Evolutionary conservation across 2,797 vertebrate genomes (phyloP).

Genomic region (Erpetoichthys calabaricus): DNA sequence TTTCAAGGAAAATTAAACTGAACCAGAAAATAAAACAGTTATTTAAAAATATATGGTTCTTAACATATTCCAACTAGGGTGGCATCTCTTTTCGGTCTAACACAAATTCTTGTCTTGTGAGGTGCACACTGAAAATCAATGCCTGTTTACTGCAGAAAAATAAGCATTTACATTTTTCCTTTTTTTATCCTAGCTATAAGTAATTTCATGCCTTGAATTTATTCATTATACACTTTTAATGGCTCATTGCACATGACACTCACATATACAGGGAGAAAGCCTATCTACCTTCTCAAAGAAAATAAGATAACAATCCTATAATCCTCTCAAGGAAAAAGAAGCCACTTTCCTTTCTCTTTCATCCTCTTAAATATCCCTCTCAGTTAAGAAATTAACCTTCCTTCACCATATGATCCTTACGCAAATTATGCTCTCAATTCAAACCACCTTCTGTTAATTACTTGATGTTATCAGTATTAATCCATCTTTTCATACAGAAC

Average conservation of each 20-base stretch:
- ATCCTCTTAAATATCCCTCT: slow-evolving; percentile 72
- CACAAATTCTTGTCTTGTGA: too few relatives aligned
- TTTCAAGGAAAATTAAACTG: too few relatives aligned
- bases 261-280: slow-evolving; percentile 32
- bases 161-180: neutral
- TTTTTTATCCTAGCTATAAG: neutral
- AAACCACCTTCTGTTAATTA: slow-evolving; percentile 82
- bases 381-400: slow-evolving; percentile 87
- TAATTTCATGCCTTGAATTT: slow-evolving; percentile 6
- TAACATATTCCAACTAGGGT: too few relatives aligned
- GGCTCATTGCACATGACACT: slow-evolving; percentile 51
- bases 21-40: too few relatives aligned
- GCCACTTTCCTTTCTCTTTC: slow-evolving; percentile 65
- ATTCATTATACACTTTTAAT: slow-evolving; percentile 24
- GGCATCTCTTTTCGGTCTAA: too few relatives aligned
- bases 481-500: slow-evolving; percentile 68
- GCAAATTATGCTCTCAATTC: slow-evolving; percentile 70
- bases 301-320: slow-evolving; percentile 70
- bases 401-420: slow-evolving; percentile 65
- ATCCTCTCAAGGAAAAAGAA: slow-evolving; percentile 71
- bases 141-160: neutral
- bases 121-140: too few relatives aligned
- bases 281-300: slow-evolving; percentile 51
- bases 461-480: slow-evolving; percentile 91
- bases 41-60: too few relatives aligned